These are phyloP conservation scores for Rhizomys pruinosus DNA, from an alignment of 2,113 vertebrate genomes.

Conservation along the genomic window DNA sequence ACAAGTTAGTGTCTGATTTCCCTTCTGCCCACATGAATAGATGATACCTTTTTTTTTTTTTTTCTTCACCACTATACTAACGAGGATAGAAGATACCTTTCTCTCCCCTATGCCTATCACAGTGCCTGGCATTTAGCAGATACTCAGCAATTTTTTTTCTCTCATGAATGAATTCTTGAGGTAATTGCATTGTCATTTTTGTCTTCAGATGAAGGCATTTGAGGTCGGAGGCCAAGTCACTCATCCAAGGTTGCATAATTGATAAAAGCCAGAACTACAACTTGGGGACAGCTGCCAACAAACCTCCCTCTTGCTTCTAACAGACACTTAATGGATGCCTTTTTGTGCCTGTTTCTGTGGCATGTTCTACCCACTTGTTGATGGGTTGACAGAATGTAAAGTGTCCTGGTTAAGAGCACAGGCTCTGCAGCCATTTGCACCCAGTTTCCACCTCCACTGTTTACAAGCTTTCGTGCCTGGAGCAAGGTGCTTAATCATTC, in stretches of 20 bases:
- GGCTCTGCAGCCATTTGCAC: background rate
- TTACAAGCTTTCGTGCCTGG: conserved; percentile 32
- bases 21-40: background rate
- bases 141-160: background rate
- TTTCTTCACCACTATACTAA: no score
- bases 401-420: background rate
- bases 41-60: background rate
- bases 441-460: background rate
- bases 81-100: background rate
- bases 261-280: background rate
- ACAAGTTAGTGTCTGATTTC: background rate
- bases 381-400: background rate
- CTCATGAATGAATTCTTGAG: background rate
- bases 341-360: background rate
- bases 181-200: background rate
- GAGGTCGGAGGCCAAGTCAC: conserved; percentile 1
- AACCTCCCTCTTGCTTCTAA: background rate
- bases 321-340: background rate
- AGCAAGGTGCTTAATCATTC: background rate
- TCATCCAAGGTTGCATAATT: background rate
- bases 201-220: conserved; percentile 23
- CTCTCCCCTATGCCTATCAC: background rate
- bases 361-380: background rate
- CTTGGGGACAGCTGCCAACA: background rate
- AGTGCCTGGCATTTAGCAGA: conserved; percentile 23